Percentiles rank a stretch among this genome's conserved stretches.
Evolutionary conservation across 2,113 vertebrate species (phyloP).

Genomic region (Marmota monax): DNA sequence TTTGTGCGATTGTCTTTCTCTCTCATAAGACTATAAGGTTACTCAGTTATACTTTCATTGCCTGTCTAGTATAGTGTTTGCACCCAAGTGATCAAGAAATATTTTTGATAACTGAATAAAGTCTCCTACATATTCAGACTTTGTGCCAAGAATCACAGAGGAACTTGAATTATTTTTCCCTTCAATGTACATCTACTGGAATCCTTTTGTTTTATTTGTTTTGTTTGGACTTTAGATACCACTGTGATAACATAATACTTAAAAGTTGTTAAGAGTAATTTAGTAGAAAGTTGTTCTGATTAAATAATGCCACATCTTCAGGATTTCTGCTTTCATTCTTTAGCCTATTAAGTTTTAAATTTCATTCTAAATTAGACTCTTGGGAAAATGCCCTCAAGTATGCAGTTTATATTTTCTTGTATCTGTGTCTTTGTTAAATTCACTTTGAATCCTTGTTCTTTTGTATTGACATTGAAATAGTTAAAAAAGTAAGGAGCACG

Average conservation of each 20-base stretch:
- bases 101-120: constrained; percentile 47
- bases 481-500: constrained; percentile 33
- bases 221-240: neutral
- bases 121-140: neutral
- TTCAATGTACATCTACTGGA: neutral
- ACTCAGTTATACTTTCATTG: constrained; percentile 14
- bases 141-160: constrained; percentile 15
- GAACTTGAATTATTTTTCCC: constrained; percentile 15
- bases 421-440: neutral
- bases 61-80: neutral
- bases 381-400: neutral
- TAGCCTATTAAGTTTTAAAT: constrained; percentile 34
- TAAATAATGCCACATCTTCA: constrained; percentile 28
- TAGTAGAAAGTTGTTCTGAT: constrained; percentile 4
- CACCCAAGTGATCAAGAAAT: constrained; percentile 37
- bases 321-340: constrained; percentile 24
- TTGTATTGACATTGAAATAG: constrained; percentile 6
- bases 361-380: constrained; percentile 36
- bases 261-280: neutral
- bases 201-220: neutral
- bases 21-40: neutral
- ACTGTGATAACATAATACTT: constrained; percentile 34
- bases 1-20: constrained; percentile 16
- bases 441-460: neutral
- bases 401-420: constrained; percentile 3